A percentile compares a stretch with the other conserved stretches of the same genome.
Evolutionary conservation across 1,140 invertebrate genomes (phyloP).

Genomic region (Heliothis virescens): DNA sequence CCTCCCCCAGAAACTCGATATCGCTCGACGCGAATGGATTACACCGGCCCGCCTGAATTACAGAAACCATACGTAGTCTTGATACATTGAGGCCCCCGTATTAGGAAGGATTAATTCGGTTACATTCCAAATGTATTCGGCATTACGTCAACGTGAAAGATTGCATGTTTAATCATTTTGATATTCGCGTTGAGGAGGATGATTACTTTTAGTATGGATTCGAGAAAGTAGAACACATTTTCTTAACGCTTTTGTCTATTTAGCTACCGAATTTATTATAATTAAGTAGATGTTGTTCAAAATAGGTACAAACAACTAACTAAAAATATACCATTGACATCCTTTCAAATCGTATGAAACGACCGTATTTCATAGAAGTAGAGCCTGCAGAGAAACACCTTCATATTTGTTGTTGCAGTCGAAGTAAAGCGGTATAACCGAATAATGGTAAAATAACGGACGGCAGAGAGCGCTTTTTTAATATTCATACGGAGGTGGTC

Average conservation of each 20-base stretch:
- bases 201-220: slow-evolving; percentile 12
- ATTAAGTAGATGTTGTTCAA: no score
- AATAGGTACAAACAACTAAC: no score
- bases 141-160: slow-evolving; percentile 59
- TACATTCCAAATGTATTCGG: slow-evolving; percentile 66
- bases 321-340: not conserved
- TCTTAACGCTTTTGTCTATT: not conserved
- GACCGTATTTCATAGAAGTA: not conserved
- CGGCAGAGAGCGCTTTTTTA: slow-evolving; percentile 34
- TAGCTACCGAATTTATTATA: no score
- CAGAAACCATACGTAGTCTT: slow-evolving; percentile 83
- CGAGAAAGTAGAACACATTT: not conserved
- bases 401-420: not conserved
- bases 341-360: not conserved
- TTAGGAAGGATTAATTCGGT: slow-evolving; percentile 80
- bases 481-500: slow-evolving; percentile 52
- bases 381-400: not conserved
- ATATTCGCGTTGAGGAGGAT: slow-evolving; percentile 17
- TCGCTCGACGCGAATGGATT: slow-evolving; percentile 74
- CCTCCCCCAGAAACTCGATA: slow-evolving; percentile 77
- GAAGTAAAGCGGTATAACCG: slow-evolving; percentile 9
- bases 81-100: slow-evolving; percentile 79
- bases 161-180: slow-evolving; percentile 61
- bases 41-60: slow-evolving; percentile 80
- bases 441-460: not conserved